Evolutionary conservation across 2,797 vertebrate species (phyloP), one percentile per base, ranked within the genome.

Genomic region (Selene dorsalis): DNA sequence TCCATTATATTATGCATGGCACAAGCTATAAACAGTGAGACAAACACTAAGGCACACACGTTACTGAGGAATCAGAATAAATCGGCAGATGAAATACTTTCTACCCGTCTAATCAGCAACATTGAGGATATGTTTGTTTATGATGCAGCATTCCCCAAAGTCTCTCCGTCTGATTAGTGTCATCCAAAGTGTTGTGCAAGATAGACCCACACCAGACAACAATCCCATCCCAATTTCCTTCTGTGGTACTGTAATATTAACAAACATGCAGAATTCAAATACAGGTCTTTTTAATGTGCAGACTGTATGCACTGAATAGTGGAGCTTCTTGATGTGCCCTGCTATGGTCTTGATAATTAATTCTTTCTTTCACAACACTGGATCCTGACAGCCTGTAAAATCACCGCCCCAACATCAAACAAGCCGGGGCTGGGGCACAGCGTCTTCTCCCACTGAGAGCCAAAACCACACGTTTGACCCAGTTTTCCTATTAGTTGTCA

Each of bases 331-430:
- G 18, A 45, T 72, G 41, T 35, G 22, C 69, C 64, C 48, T 35
- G 45, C 68, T 53, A 28, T 64, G 67, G 43, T 18, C 39, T 60
- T 82, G 59, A 86, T 87, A 76, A 79, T 83, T 73, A 74, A 79
- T 69, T 71, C 4, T 73, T 69, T 76, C 47, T 69, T 64, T 79
- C 53, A 38, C 39, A 71, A 75, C 66, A 58, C 56, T 65, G 58
- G 58, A 30, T 81, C 76, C 53, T 70, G 83, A 81, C 80, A 84
- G 60, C 65, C 57, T 82, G 60, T 10, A 77, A 84, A 85, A 78
- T 84, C 73, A 71, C 74, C 1, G 30, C 72, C 56, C 12, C n/a
- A 10, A 90, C 84, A 89, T 91, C 85, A 92, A 92, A 93, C 84
- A 73, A 35, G 62, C 48, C 13, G 18, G 75, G 73, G 70, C 60